These are phyloP conservation scores for Onthophagus sagittarius DNA, from an alignment of 2,888 invertebrate genomes.

Conservation along the genomic window DNA sequence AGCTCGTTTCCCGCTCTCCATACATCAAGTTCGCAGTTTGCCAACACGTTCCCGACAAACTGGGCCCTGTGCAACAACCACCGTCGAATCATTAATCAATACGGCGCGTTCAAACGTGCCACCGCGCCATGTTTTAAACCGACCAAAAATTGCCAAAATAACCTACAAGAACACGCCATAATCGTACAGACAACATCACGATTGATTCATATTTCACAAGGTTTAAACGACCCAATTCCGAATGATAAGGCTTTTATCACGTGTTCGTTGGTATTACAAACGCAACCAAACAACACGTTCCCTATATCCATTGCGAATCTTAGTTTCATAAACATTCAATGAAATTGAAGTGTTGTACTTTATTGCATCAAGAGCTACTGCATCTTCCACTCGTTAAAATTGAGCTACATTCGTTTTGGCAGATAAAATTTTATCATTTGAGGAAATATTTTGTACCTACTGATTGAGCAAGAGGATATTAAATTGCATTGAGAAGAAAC, in stretches of 20 bases:
- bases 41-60: conserved; percentile 1
- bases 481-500: too few species aligned
- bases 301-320: background rate
- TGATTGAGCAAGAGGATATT: too few species aligned
- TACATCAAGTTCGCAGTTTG: conserved; percentile 11
- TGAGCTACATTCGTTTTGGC: too few species aligned
- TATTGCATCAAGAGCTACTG: too few species aligned
- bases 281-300: background rate
- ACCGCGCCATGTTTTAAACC: background rate
- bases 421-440: too few species aligned
- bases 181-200: background rate
- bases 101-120: background rate
- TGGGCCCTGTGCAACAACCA: background rate
- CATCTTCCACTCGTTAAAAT: too few species aligned
- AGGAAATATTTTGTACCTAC: too few species aligned
- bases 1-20: background rate
- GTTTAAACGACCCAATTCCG: background rate
- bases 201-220: background rate
- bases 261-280: background rate
- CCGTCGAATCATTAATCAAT: background rate
- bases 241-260: background rate
- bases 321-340: background rate
- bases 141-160: background rate
- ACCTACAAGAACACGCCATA: background rate
- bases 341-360: too few species aligned